Conservation (phyloP, 2,113 vertebrate species). For the Girardinichthys multiradiatus region DNA sequence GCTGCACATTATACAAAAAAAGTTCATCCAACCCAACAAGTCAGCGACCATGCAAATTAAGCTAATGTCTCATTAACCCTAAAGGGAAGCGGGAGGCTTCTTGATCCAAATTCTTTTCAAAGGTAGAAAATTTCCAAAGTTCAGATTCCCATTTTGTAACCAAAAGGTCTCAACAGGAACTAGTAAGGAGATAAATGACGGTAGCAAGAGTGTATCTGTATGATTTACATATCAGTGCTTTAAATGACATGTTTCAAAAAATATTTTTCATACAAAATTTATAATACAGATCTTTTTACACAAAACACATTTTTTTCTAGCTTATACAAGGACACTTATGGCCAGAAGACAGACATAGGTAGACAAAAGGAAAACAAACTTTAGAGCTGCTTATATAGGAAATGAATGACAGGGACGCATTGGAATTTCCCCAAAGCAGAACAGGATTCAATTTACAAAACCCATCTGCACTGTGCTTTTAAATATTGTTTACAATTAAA, state of each 20-base stretch:
- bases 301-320: constrained; percentile 61
- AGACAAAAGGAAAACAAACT: constrained; percentile 24
- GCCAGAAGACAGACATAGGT: constrained; percentile 66
- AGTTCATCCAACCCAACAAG: constrained; percentile 73
- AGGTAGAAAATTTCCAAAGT: constrained; percentile 41
- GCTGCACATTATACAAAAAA: constrained; percentile 93
- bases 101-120: constrained; percentile 30
- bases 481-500: constrained; percentile 28
- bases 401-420: constrained; percentile 14
- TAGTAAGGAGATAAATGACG: constrained; percentile 63
- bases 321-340: constrained; percentile 82
- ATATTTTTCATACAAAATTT: constrained; percentile 76
- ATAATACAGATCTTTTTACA: constrained; percentile 64
- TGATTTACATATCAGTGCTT: constrained; percentile 73
- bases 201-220: constrained; percentile 65
- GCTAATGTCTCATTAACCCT: constrained; percentile 34
- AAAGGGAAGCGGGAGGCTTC: constrained; percentile 27
- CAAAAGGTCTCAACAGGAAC: constrained; percentile 65
- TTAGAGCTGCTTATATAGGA: constrained; percentile 18
- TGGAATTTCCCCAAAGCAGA: constrained; percentile 15
- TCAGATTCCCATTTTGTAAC: constrained; percentile 30
- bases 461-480: constrained; percentile 64
- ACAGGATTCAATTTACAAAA: constrained; percentile 10
- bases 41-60: constrained; percentile 75
- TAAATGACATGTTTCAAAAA: constrained; percentile 77